These are phyloP conservation scores for Sinhomidia bicolor DNA, from an alignment of 2,888 invertebrate genomes.

Conservation along the genomic window DNA sequence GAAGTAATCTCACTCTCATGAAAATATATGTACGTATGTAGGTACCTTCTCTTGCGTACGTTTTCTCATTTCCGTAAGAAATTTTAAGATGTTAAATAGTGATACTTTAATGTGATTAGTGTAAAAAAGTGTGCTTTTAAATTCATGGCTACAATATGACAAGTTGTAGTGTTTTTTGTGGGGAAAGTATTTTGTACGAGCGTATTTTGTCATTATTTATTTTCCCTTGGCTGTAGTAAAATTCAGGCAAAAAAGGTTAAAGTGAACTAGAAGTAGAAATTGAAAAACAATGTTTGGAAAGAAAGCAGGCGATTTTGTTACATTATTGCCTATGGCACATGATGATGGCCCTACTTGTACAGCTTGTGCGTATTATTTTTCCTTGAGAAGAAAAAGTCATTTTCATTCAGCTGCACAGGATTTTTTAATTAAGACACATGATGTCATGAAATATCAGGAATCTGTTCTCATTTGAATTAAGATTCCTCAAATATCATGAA, in stretches of 20 bases:
- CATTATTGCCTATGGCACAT: not conserved
- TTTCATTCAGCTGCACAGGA: constrained; percentile 74
- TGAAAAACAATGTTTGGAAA: not conserved
- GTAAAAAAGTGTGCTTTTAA: constrained; percentile 13
- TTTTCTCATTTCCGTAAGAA: constrained; percentile 53
- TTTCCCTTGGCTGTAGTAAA: not conserved
- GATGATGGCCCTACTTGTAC: not conserved
- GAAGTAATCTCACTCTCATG: constrained; percentile 4
- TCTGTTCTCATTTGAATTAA: constrained; percentile 77
- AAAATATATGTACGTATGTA: too few species aligned
- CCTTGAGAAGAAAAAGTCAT: constrained; percentile 61
- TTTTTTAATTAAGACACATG: constrained; percentile 79
- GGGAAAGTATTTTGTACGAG: too few species aligned
- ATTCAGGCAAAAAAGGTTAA: constrained; percentile 11
- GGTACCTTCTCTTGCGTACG: too few species aligned
- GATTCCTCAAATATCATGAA: constrained; percentile 79
- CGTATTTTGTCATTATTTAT: not conserved
- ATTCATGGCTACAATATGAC: not conserved
- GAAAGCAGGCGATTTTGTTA: constrained; percentile 13
- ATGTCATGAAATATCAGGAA: constrained; percentile 78
- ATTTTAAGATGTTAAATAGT: not conserved
- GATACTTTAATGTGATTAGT: constrained; percentile 36
- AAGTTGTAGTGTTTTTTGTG: too few species aligned
- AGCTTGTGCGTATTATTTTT: constrained; percentile 32
- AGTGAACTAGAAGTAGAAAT: constrained; percentile 39